phyloP scores from a whole-genome alignment of 2,797 vertebrate genomes.

The Melanotaenia maccullochi region DNA sequence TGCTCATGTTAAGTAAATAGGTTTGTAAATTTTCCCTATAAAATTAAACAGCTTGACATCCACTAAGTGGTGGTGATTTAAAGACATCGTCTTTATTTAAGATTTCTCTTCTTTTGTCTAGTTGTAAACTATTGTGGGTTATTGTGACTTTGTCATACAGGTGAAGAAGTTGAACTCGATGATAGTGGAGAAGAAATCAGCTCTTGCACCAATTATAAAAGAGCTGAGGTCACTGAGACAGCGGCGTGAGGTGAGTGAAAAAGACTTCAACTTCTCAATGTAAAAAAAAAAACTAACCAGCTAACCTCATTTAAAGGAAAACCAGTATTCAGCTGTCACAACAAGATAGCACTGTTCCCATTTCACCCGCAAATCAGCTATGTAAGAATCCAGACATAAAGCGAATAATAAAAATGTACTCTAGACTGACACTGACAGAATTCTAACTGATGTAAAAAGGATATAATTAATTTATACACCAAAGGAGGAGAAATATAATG shows the following conservation, averaged over 20 bases:
- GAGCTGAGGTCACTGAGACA: constrained; percentile 93
- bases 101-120: neutral
- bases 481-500: neutral
- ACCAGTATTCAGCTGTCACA: neutral
- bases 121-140: constrained; percentile 10
- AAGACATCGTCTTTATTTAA: neutral
- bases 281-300: neutral
- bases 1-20: no score
- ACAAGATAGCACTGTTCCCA: neutral
- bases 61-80: no score
- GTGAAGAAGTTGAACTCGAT: constrained; percentile 92
- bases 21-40: no score
- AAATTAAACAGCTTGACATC: no score
- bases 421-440: neutral
- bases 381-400: neutral
- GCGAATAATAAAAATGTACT: neutral
- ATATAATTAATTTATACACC: neutral
- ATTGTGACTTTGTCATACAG: constrained; percentile 72
- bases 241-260: constrained; percentile 86
- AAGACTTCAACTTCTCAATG: neutral
- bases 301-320: neutral
- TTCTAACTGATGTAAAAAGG: neutral
- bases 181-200: constrained; percentile 93
- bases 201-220: constrained; percentile 93
- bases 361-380: neutral